Conservation (phyloP, 2,888 invertebrate species). For the Erynnis tages region DNA sequence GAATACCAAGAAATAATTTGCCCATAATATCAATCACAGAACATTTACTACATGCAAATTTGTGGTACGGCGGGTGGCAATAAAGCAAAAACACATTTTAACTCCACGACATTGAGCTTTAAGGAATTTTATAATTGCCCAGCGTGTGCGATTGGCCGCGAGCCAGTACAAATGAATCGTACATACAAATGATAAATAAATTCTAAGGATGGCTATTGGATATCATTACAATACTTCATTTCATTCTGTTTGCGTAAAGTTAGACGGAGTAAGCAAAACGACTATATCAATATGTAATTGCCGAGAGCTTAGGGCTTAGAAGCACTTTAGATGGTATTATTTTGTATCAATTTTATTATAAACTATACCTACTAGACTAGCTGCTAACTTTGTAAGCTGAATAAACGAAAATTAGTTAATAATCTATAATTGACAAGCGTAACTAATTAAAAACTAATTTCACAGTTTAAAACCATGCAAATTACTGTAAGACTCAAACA, state of each 20-base stretch:
- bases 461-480: no score
- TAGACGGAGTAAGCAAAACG: neutral
- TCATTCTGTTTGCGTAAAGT: constrained; percentile 16
- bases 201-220: constrained; percentile 19
- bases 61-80: neutral
- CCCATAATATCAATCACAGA: constrained; percentile 10
- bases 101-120: constrained; percentile 23
- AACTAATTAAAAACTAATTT: no score
- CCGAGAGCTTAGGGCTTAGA: neutral
- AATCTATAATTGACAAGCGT: no score
- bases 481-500: no score
- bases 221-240: constrained; percentile 21
- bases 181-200: constrained; percentile 23
- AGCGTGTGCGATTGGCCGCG: constrained; percentile 21
- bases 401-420: no score
- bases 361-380: no score
- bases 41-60: constrained; percentile 20
- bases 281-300: neutral
- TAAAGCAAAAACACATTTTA: constrained; percentile 13
- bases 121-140: constrained; percentile 24
- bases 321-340: neutral
- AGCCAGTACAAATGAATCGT: constrained; percentile 24
- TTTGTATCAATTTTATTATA: no score
- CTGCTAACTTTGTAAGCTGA: no score
- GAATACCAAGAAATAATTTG: neutral